Conservation (phyloP, 1,140 invertebrate species). For the Drosophila pectinifera region DNA sequence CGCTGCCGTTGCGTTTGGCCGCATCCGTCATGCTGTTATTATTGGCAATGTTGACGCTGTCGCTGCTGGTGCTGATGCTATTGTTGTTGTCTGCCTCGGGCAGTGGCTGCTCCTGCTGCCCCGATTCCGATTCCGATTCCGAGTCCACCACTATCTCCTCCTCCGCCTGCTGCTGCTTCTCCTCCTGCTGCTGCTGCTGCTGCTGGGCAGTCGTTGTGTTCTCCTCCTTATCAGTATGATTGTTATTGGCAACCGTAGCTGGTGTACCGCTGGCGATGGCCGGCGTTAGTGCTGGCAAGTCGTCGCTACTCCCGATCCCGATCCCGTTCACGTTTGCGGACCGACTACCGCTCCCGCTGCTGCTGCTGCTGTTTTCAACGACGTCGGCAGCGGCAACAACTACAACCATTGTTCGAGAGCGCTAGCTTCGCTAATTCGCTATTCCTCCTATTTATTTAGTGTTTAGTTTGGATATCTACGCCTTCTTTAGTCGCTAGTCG, state of each 20-base stretch:
- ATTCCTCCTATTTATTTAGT: conserved; percentile 40
- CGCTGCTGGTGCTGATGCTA: conserved; percentile 16
- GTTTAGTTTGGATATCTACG: conserved; percentile 9
- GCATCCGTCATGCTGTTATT: conserved; percentile 63
- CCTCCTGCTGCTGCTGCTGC: conserved; percentile 7
- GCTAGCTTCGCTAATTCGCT: conserved; percentile 45
- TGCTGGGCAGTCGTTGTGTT: conserved; percentile 9
- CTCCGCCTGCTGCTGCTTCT: not conserved
- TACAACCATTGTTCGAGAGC: conserved; percentile 73
- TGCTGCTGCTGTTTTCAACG: conserved; percentile 47
- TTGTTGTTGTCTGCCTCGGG: not conserved
- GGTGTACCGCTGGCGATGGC: conserved; percentile 35
- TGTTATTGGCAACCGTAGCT: conserved; percentile 57
- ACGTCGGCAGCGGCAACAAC: conserved; percentile 58
- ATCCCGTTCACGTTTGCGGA: not conserved
- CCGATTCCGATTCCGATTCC: conserved; percentile 2
- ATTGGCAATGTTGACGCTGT: conserved; percentile 10
- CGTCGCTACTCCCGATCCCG: conserved; percentile 8
- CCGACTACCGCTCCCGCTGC: conserved; percentile 17
- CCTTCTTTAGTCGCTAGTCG: conserved; percentile 32
- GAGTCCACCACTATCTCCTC: not conserved
- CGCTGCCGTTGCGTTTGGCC: conserved; percentile 19
- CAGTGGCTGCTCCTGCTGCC: conserved; percentile 20
- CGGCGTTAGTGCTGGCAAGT: conserved; percentile 12
- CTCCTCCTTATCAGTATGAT: conserved; percentile 49